These are phyloP conservation scores for Hoplias malabaricus DNA, from an alignment of 2,113 vertebrate species.

Conservation along the genomic window DNA sequence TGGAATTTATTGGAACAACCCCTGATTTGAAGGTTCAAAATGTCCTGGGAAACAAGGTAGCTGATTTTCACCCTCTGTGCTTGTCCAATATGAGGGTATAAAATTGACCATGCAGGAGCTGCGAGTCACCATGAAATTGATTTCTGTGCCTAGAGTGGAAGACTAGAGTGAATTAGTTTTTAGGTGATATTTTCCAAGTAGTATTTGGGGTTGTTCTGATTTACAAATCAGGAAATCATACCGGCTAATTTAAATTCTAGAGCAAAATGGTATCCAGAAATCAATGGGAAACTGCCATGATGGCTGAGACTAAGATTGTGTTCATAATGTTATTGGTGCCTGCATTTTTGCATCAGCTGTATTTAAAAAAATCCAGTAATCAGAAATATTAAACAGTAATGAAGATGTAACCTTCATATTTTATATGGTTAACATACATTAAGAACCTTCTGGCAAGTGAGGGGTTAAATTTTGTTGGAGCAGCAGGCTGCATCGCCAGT, in stretches of 20 bases:
- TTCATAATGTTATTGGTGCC: too few species aligned
- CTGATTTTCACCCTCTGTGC: not conserved
- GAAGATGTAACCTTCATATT: too few species aligned
- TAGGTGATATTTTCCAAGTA: not conserved
- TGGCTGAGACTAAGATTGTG: too few species aligned
- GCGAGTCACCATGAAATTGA: slow-evolving; percentile 2
- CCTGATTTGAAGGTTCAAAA: not conserved
- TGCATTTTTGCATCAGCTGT: too few species aligned
- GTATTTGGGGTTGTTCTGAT: not conserved
- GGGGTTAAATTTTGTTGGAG: too few species aligned
- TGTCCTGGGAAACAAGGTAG: not conserved
- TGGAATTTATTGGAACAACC: too few species aligned
- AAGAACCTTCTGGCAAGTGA: too few species aligned
- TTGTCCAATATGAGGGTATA: not conserved
- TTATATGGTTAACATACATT: too few species aligned
- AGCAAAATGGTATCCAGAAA: too few species aligned
- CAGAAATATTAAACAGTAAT: too few species aligned
- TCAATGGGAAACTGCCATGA: not conserved
- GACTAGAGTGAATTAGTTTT: not conserved
- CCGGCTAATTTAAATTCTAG: not conserved
- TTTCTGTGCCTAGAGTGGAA: not conserved
- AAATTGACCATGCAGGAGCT: not conserved
- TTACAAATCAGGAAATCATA: not conserved
- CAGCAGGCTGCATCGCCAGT: too few species aligned
- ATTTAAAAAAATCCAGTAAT: too few species aligned